Evolutionary conservation across 2,888 invertebrate species (phyloP), one percentile per base, ranked within the genome.

Genomic region (Ophioninae sp.): DNA sequence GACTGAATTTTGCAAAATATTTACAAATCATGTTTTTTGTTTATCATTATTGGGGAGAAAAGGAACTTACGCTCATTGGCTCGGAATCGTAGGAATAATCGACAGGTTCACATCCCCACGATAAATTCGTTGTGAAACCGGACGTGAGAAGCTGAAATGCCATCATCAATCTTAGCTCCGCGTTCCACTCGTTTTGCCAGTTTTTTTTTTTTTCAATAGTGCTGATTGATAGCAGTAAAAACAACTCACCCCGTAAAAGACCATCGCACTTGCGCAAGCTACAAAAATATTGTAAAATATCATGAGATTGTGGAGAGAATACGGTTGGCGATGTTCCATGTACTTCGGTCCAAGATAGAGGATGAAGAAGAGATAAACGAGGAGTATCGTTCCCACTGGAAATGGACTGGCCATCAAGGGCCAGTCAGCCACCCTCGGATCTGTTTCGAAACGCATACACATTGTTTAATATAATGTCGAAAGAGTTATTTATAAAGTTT

Each of bases 231-330:
- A 7, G 41, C 56, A 20, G n/a, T 17, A 21, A 10, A 79, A 74
- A 93, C 13, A 39, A 8, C 95, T 94, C 91, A 97, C 97, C 94
- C 95, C 96, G 91, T 95, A 94, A 89, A 96, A 95, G 61, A 96
- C 94, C 83, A 94, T 93, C n/a, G 94, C 93, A 86, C 96, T 96
- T 41, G 96, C 94, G 2, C 95, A 83, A 17, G 98, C 96, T 62
- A 91, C 87, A 73, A 87, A 85, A 17, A 91, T 84, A 82, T 92
- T 92, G 78, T 92, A 92, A 79, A 79, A 86, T 69, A 92, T 89
- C 92, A 92, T 91, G 72, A 91, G 79, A n/a, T 81, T 89, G 68
- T 89, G 87, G 50, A 92, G 87, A 73, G 88, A 85, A 61, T 89
- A 91, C 8, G 92, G 89, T 79, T 88, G 85, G 41, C 91, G 89